Base-by-base conservation (phyloP, 2,113 vertebrate genomes). In the Tetrax tetrax region DNA sequence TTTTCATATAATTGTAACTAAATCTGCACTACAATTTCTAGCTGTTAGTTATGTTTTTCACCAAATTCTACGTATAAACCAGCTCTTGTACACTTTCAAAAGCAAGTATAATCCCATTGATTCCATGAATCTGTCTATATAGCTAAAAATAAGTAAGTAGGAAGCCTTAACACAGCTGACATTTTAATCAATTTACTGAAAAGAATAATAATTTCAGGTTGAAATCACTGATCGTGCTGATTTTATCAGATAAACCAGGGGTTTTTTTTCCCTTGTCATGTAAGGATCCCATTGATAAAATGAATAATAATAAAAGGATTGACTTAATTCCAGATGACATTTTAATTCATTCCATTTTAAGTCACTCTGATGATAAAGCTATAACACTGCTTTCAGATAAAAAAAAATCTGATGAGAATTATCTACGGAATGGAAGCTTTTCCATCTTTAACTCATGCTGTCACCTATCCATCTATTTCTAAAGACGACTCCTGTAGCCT, bases 321-420 rank as follows among this genome's bases (percentile, higher is more conserved):
- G 47, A 86, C 64, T 96, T 92, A 83, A 97, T 96, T 96, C 87
- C 59, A 69, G 91, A 87, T 95, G 96, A 95, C 86, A 96, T 93
- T 96, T 93, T 94, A 96, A 87, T 97, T 95, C 20, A 70, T 96
- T 95, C 81, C 22, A 54, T 89, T 96, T 96, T 92, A 92, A 92
- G 83, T 95, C 75, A 90, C 86, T 80, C 76, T 95, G 71, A 87
- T 97, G 93, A 97, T 97, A 95, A 96, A 6, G 69, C 77, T 37
- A 35, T 87, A 89, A 83, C 65, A 93, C 56, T 93, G 57, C 83
- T 95, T 87, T 94, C 74, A 90, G 96, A 88, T 47, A 74, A 93
- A 90, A 83, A 83, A 87, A 95, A 97, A 97, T 95, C 89, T 95
- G 88, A 85, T 64, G 83, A 95, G 77, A 97, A 93, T 94, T 87